These are phyloP conservation scores for Rhabdornis inornatus DNA, from an alignment of 2,113 vertebrate species.

Conservation along the genomic window DNA sequence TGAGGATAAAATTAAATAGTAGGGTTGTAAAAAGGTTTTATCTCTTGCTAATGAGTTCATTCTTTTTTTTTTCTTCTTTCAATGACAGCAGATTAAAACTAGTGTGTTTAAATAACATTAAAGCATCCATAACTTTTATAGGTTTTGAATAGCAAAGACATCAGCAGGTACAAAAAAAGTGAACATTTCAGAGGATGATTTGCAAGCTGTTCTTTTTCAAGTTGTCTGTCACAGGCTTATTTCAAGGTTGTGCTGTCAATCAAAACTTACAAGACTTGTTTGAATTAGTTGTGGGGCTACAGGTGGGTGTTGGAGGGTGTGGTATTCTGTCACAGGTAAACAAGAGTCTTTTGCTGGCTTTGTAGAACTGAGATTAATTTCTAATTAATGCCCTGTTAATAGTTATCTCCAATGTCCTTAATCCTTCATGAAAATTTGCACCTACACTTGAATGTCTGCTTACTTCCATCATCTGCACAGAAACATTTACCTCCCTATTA, in stretches of 20 bases:
- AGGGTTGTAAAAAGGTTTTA: constrained; percentile 23
- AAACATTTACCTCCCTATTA: neutral
- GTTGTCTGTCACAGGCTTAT: neutral
- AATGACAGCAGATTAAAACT: constrained; percentile 14
- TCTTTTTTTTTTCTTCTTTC: neutral
- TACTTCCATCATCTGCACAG: neutral
- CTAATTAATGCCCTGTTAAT: neutral
- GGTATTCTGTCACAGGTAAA: neutral
- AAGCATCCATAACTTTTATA: constrained; percentile 14
- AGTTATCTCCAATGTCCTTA: neutral
- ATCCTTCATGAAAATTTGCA: neutral
- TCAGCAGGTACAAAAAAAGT: neutral
- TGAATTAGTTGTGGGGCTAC: neutral
- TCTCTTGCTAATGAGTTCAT: neutral
- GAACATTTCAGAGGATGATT: neutral
- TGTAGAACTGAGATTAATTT: neutral
- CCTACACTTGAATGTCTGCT: neutral
- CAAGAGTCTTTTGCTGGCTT: neutral
- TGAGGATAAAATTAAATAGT: constrained; percentile 28
- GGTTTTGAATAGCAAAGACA: neutral
- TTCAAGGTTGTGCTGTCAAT: neutral
- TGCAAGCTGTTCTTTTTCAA: neutral
- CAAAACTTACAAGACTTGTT: neutral
- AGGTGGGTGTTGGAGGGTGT: neutral
- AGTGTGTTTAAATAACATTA: constrained; percentile 33